phyloP scores from a whole-genome alignment of 2,888 invertebrate species.

The Clanis bilineata region DNA sequence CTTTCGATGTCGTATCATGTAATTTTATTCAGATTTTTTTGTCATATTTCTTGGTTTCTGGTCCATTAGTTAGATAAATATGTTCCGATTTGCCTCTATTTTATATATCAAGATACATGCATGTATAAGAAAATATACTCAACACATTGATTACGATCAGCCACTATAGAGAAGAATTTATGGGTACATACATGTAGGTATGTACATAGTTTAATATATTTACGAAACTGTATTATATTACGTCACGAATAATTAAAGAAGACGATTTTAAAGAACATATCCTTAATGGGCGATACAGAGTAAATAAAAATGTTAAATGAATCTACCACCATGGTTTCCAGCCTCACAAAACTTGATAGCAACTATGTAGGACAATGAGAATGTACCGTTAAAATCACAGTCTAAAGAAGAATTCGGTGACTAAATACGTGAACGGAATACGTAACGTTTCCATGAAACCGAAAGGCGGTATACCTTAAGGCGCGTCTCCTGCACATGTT shows the following conservation, averaged over 20 bases:
- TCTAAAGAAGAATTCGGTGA: conserved; percentile 21
- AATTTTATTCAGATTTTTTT: not conserved
- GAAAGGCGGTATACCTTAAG: not conserved
- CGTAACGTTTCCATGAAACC: conserved; percentile 16
- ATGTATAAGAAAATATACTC: too few species aligned
- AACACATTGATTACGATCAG: too few species aligned
- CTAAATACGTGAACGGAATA: conserved; percentile 16
- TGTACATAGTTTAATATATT: too few species aligned
- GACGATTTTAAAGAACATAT: too few species aligned
- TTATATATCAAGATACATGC: not conserved
- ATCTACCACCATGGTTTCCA: not conserved
- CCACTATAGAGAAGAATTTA: too few species aligned
- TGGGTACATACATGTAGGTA: too few species aligned
- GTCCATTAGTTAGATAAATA: not conserved
- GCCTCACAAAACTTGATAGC: conserved; percentile 1
- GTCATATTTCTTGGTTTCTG: not conserved
- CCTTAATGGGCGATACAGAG: too few species aligned
- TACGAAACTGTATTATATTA: too few species aligned
- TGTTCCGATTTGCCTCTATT: not conserved
- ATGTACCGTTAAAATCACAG: conserved; percentile 15
- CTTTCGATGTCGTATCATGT: not conserved
- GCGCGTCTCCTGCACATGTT: too few species aligned
- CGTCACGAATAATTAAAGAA: too few species aligned
- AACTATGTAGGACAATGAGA: conserved; percentile 1
- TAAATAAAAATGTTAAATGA: not conserved